Conservation (phyloP, 30 jellyfish, hydroid and myxozoan species). For the Chironex yamaguchii region DNA sequence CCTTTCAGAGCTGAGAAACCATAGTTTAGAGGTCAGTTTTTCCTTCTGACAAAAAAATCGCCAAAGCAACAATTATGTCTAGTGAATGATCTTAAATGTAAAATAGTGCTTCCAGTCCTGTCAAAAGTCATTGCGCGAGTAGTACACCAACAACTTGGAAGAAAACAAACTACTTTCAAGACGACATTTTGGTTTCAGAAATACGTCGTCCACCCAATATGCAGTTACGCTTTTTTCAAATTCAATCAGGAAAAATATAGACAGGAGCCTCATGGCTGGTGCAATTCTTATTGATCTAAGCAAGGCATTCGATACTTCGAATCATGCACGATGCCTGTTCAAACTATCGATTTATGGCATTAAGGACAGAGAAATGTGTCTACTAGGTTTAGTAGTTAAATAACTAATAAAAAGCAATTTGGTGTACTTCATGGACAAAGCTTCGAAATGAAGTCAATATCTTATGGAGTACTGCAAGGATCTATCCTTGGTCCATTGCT, state of each 20-base stretch:
- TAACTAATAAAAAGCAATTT: not conserved
- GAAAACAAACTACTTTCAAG: too few species aligned
- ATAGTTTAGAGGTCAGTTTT: not conserved
- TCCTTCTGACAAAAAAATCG: constrained; percentile 8
- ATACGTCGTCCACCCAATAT: too few species aligned
- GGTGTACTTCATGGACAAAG: constrained; percentile 6
- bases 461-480: constrained; percentile 17
- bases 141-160: too few species aligned
- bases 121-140: too few species aligned
- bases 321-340: constrained; percentile 20
- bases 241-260: constrained; percentile 51
- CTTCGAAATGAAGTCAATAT: not conserved
- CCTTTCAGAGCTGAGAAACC: constrained; percentile 28
- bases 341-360: constrained; percentile 18
- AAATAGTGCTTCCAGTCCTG: too few species aligned
- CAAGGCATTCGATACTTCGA: constrained; percentile 56
- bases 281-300: constrained; percentile 61
- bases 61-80: too few species aligned
- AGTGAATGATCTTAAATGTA: too few species aligned
- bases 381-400: constrained; percentile 13
- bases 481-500: constrained; percentile 3
- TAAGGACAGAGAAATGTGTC: not conserved
- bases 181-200: too few species aligned
- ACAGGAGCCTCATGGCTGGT: constrained; percentile 66
- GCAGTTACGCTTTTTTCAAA: too few species aligned